phyloP scores from a whole-genome alignment of 2,888 invertebrate species.

The Sclerodermus sp. region DNA sequence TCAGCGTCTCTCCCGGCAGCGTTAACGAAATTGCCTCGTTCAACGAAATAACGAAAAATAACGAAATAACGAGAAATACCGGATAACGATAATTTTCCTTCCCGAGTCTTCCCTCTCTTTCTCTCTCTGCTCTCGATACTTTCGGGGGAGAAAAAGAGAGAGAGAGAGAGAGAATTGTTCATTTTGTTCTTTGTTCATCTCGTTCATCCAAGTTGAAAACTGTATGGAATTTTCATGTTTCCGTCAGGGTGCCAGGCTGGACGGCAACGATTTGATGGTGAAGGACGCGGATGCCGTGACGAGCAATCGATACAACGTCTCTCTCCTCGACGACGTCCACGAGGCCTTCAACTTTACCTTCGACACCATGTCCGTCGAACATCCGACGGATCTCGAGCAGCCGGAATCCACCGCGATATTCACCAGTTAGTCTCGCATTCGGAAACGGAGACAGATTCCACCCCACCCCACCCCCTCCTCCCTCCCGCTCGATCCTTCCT shows the following conservation, averaged over 20 bases:
- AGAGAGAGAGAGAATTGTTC: conserved; percentile 8
- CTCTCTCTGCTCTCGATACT: too few relatives aligned
- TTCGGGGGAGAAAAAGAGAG: conserved; percentile 11
- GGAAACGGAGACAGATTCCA: not conserved
- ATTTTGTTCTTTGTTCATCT: too few relatives aligned
- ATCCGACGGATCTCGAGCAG: conserved; percentile 31
- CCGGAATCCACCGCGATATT: conserved; percentile 44
- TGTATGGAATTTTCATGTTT: conserved; percentile 12
- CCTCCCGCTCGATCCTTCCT: too few relatives aligned
- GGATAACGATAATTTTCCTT: too few relatives aligned
- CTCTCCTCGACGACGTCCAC: conserved; percentile 50
- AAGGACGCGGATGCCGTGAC: conserved; percentile 55
- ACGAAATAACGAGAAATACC: too few relatives aligned
- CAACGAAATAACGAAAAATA: too few relatives aligned
- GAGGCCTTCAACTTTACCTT: conserved; percentile 53
- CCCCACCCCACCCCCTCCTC: too few relatives aligned
- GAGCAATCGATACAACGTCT: conserved; percentile 55
- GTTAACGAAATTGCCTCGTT: too few relatives aligned
- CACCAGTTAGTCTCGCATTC: conserved; percentile 36
- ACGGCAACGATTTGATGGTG: conserved; percentile 52
- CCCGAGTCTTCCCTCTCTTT: too few relatives aligned
- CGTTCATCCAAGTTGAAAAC: too few relatives aligned
- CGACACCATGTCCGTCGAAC: conserved; percentile 47
- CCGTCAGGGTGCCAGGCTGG: conserved; percentile 51
- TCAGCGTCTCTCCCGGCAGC: too few relatives aligned